A percentile compares a stretch with the other conserved stretches of the same genome.
These are phyloP conservation scores for Caiman crocodilus DNA, from an alignment of 2,797 vertebrate species.

Conservation along the genomic window DNA sequence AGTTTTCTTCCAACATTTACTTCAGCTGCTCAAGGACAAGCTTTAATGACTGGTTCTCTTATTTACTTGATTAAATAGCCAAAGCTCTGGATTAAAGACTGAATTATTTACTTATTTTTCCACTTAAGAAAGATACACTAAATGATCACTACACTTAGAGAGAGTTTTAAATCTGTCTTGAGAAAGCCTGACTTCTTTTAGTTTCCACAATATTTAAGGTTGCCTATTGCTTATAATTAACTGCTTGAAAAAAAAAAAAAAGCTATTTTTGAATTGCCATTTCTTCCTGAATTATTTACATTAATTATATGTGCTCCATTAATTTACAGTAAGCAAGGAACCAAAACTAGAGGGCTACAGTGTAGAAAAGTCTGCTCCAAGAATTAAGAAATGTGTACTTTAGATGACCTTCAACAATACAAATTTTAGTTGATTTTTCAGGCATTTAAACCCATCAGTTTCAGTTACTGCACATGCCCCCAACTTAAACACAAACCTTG, in stretches of 20 bases:
- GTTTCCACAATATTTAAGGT: not conserved
- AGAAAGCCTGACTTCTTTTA: not conserved
- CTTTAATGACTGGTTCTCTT: not conserved
- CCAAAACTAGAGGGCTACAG: not conserved
- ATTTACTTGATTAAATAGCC: not conserved
- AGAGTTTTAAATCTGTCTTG: not conserved
- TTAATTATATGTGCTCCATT: not conserved
- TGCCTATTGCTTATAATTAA: not conserved
- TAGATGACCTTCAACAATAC: no score
- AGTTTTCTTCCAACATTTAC: no score
- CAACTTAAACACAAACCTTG: no score
- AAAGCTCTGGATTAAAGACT: not conserved
- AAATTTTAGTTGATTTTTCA: no score
- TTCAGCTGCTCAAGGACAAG: not conserved
- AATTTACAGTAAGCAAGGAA: not conserved
- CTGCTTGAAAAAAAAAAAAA: not conserved
- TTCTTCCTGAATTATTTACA: constrained; percentile 2
- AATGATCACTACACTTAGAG: not conserved
- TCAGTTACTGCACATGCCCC: no score
- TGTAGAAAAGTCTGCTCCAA: not conserved
- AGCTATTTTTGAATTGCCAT: constrained; percentile 15
- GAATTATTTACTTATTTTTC: not conserved
- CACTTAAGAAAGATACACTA: not conserved
- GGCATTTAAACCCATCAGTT: no score
- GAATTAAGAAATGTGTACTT: no score